These are phyloP conservation scores for Lepidocolaptes lacrymiger DNA, from an alignment of 2,797 vertebrate species.

Conservation along the genomic window DNA sequence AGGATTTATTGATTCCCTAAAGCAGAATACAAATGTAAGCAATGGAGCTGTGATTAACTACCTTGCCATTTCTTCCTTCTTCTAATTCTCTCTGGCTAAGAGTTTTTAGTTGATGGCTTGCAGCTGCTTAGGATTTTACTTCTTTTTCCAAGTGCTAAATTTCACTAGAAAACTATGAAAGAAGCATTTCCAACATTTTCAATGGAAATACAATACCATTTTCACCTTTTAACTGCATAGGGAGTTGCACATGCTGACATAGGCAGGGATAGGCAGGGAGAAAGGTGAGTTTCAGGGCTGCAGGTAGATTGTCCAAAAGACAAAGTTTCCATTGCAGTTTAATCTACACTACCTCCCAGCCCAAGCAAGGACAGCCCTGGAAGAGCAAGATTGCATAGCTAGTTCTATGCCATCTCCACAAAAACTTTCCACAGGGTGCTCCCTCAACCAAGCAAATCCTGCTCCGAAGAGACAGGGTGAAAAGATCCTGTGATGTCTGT, in stretches of 20 bases:
- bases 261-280: not conserved
- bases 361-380: not conserved
- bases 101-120: not conserved
- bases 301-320: not conserved
- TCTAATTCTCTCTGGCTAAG: not conserved
- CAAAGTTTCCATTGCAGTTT: not conserved
- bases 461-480: not conserved
- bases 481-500: not conserved
- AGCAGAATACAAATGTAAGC: not conserved
- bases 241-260: not conserved
- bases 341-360: not conserved
- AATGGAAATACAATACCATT: not conserved
- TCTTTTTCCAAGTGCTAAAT: not conserved
- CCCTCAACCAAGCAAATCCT: not conserved
- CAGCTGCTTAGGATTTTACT: not conserved
- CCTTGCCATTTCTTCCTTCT: not conserved
- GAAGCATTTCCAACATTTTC: not conserved
- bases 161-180: not conserved
- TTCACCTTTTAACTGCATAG: not conserved
- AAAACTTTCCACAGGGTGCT: not conserved
- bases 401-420: not conserved
- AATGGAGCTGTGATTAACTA: not conserved
- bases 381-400: not conserved
- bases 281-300: not conserved
- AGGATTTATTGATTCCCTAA: not conserved